Evolutionary conservation across 2,888 invertebrate species (phyloP), one percentile per base, ranked within the genome.

Genomic region (Busseola fusca): DNA sequence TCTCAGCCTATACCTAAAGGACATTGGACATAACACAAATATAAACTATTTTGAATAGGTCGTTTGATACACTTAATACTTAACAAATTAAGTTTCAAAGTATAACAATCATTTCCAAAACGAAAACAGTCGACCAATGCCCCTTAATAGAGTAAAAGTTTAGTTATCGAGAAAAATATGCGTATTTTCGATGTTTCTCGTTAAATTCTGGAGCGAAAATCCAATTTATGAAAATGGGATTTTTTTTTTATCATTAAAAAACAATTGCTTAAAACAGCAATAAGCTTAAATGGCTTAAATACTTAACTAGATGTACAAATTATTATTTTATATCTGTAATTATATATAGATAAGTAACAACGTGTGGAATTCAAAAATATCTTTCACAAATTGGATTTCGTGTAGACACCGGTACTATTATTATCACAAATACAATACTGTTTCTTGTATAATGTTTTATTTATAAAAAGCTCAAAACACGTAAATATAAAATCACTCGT

Each of bases 381-480:
- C 78, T 88, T 88, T 90, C 90, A 91, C 87, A 90, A 91, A 85
- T 82, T 83, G 87, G 81, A 84, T 86, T 85, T 86, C 78, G 76
- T 54, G 73, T 84, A 84, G 83, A 86, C 85, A 85, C 84, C 84
- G 86, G 85, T 85, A 78, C 82, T 83, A 80, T 83, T 83, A 82
- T 83, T 87, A 88, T 88, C 88, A 89, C 87, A 88, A 87, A 86
- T 85, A 86, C 86, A 88, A 88, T 89, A 89, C 88, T 89, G 88
- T 87, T 87, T 83, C 69, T 80, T 85, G 79, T 89, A 86, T 86
- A 88, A 84, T 80, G 86, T 87, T 86, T 86, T 86, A 86, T 90
- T 91, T 93, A 93, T 92, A 94, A 93, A 93, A 94, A 94, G 94
- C 94, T 93, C 92, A 91, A 90, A 90, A 92, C 90, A 89, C 88